phyloP scores from a whole-genome alignment of 2,888 invertebrate genomes.

The Pimpla rufipes region DNA sequence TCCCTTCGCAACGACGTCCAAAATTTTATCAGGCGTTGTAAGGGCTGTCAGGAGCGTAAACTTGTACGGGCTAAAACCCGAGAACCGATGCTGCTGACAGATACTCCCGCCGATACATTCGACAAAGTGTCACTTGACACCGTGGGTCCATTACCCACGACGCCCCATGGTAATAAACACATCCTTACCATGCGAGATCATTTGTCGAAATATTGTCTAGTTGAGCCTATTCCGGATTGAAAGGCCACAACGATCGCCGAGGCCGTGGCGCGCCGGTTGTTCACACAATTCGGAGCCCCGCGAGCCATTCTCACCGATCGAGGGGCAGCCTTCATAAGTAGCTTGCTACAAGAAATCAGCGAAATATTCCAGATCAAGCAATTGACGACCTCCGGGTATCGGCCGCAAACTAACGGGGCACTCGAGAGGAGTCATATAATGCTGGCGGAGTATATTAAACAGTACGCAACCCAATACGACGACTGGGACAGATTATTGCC shows the following conservation, averaged over 20 bases:
- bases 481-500: constrained; percentile 64
- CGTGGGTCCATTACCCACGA: constrained; percentile 8
- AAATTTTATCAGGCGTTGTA: constrained; percentile 60
- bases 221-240: constrained; percentile 9
- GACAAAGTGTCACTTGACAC: neutral
- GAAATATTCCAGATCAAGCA: constrained; percentile 40
- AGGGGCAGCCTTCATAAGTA: constrained; percentile 42
- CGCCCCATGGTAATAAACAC: constrained; percentile 52
- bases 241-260: neutral
- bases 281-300: constrained; percentile 5
- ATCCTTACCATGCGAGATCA: constrained; percentile 64
- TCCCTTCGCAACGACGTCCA: constrained; percentile 60
- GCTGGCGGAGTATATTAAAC: neutral
- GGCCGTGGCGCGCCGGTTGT: neutral
- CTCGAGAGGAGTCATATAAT: neutral
- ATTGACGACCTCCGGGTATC: neutral
- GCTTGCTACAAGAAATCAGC: constrained; percentile 39
- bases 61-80: constrained; percentile 14
- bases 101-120: neutral
- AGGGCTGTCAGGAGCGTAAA: constrained; percentile 67
- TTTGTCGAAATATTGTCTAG: constrained; percentile 63
- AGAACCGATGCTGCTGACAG: too few relatives aligned
- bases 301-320: constrained; percentile 54
- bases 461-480: constrained; percentile 22
- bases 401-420: neutral